phyloP scores from a whole-genome alignment of 2,888 invertebrate genomes.

The Matsumyia berberina region DNA sequence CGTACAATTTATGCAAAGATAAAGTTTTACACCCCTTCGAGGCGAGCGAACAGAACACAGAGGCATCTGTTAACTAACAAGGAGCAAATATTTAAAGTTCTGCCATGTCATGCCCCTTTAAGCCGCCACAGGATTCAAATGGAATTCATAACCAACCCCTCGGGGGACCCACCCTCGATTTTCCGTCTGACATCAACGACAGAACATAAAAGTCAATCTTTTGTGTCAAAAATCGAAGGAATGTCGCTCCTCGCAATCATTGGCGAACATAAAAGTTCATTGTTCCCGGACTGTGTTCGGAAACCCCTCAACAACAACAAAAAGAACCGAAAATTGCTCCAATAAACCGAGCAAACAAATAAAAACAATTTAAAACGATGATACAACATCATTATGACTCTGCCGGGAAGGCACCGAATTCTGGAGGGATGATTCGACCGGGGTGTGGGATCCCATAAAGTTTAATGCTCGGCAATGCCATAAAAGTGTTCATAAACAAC shows the following conservation, averaged over 20 bases:
- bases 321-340: conserved; percentile 71
- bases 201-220: conserved; percentile 72
- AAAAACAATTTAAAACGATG: conserved; percentile 75
- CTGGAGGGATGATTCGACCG: conserved; percentile 13
- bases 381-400: conserved; percentile 74
- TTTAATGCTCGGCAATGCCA: conserved; percentile 71
- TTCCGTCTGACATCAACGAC: conserved; percentile 43
- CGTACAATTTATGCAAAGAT: conserved; percentile 60
- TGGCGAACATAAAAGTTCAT: conserved; percentile 46
- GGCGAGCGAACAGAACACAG: too few relatives aligned
- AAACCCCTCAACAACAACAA: conserved; percentile 34
- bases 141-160: conserved; percentile 40
- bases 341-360: conserved; percentile 73
- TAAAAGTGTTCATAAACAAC: conserved; percentile 74
- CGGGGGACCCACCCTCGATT: conserved; percentile 14
- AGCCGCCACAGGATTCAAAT: conserved; percentile 22
- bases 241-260: conserved; percentile 58
- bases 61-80: conserved; percentile 37
- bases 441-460: conserved; percentile 55
- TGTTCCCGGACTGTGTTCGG: conserved; percentile 14
- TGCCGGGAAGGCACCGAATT: conserved; percentile 29
- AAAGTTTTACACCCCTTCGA: conserved; percentile 32
- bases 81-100: conserved; percentile 49
- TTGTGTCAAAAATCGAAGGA: conserved; percentile 71
- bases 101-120: conserved; percentile 25